Conservation (phyloP, 2,888 invertebrate genomes). For the Cancer borealis region DNA sequence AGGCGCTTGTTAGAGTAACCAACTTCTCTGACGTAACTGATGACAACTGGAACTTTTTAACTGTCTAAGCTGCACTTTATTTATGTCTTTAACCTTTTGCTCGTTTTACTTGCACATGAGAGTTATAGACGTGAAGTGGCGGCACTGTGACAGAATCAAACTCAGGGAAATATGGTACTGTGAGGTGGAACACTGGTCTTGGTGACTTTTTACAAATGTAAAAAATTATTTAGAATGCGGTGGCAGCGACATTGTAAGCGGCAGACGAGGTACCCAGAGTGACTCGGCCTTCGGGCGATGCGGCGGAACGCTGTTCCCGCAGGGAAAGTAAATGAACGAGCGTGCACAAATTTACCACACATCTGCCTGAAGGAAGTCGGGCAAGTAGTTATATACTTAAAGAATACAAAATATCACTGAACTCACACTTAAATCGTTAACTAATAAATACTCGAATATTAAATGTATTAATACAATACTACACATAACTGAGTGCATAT, state of each 20-base stretch:
- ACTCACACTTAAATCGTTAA: not conserved
- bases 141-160: constrained; percentile 20
- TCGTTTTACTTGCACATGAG: constrained; percentile 12
- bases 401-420: not conserved
- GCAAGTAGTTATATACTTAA: not conserved
- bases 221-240: not conserved
- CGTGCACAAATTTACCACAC: constrained; percentile 5
- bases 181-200: constrained; percentile 31
- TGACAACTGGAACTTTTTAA: constrained; percentile 23
- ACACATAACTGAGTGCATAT: not conserved
- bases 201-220: constrained; percentile 28
- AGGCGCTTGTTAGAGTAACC: constrained; percentile 5
- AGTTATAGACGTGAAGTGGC: not conserved
- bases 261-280: constrained; percentile 31
- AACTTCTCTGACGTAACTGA: constrained; percentile 31
- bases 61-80: constrained; percentile 50
- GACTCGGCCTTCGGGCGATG: not conserved
- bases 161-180: constrained; percentile 21
- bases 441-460: not conserved
- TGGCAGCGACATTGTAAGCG: not conserved
- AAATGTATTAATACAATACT: not conserved
- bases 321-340: not conserved
- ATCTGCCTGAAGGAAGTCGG: not conserved
- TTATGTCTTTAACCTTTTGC: constrained; percentile 22
- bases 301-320: not conserved